A percentile compares a stretch with the other conserved stretches of the same genome.
phyloP scores from a whole-genome alignment of 2,113 vertebrate species.

The Athene cunicularia region DNA sequence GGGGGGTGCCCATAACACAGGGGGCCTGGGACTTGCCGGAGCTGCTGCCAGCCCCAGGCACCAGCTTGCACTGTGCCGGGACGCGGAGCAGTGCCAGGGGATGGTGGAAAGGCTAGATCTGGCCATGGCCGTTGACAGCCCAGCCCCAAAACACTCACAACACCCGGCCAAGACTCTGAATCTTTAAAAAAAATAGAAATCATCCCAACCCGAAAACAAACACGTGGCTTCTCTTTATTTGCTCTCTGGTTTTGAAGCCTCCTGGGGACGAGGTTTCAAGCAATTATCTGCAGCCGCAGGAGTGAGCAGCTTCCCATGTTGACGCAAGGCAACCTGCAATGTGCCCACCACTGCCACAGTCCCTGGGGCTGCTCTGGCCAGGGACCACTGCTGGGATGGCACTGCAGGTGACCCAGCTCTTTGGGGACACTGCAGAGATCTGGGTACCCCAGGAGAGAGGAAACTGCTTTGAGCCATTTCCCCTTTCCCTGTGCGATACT shows the following conservation, averaged over 20 bases:
- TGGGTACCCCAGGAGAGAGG: neutral
- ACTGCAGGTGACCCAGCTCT: fast-evolving
- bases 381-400: fast-evolving
- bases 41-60: neutral
- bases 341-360: fast-evolving
- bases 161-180: neutral
- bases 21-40: fast-evolving
- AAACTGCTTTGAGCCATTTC: neutral
- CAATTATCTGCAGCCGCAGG: neutral
- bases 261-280: neutral
- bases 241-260: slow-evolving; percentile 20
- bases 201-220: neutral
- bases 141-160: neutral
- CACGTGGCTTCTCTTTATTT: neutral
- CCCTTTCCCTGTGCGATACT: neutral
- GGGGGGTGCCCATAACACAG: neutral
- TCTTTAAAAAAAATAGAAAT: neutral
- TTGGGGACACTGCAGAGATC: neutral
- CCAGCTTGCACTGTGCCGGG: neutral
- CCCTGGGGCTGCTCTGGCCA: neutral
- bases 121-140: fast-evolving
- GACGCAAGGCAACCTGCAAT: neutral
- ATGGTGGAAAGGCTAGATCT: neutral
- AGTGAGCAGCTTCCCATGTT: fast-evolving
- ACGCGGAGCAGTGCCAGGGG: neutral